These are phyloP conservation scores for Drosophila equinoxialis DNA, from an alignment of 1,140 invertebrate genomes.

Conservation along the genomic window DNA sequence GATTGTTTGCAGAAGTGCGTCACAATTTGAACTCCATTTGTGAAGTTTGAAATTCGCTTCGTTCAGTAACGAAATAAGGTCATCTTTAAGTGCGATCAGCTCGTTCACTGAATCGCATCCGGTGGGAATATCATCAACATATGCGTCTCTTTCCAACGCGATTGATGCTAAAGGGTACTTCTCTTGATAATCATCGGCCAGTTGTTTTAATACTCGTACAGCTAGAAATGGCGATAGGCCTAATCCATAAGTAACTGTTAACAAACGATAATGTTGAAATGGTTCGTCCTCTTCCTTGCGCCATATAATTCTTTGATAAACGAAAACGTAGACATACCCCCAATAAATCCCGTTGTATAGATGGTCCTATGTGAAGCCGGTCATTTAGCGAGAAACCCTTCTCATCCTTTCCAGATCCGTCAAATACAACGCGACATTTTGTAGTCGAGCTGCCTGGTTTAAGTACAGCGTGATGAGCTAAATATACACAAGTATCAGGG, in stretches of 20 bases:
- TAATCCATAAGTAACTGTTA: conserved; percentile 18
- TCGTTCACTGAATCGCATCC: too few relatives aligned
- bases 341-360: too few relatives aligned
- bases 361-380: too few relatives aligned
- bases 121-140: background rate
- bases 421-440: conserved; percentile 3
- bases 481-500: background rate
- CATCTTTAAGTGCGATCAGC: background rate
- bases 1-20: too few relatives aligned
- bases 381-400: too few relatives aligned
- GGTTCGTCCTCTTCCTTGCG: background rate
- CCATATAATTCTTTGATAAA: too few relatives aligned
- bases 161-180: background rate
- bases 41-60: background rate
- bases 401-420: too few relatives aligned
- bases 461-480: background rate
- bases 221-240: conserved; percentile 2
- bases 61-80: background rate
- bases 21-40: conserved; percentile 1
- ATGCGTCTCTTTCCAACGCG: background rate
- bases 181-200: conserved; percentile 4
- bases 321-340: background rate
- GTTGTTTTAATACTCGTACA: conserved; percentile 16
- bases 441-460: background rate
- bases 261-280: background rate